phyloP scores from a whole-genome alignment of 1,140 invertebrate species.

The Camponotus vicinus region DNA sequence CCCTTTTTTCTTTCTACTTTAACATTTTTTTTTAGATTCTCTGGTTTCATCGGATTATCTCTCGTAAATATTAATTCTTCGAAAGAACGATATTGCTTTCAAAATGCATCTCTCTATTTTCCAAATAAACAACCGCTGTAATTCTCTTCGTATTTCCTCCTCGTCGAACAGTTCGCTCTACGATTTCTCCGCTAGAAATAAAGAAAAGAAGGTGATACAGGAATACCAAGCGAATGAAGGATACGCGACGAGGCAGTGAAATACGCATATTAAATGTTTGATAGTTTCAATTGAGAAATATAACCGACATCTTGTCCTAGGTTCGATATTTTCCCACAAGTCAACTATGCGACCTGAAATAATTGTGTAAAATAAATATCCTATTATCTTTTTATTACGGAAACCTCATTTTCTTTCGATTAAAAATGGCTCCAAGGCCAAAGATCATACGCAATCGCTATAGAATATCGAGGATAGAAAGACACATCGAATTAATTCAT shows the following conservation, averaged over 20 bases:
- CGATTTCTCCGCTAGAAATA: constrained; percentile 3
- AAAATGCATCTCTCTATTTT: constrained; percentile 13
- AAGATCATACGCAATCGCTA: neutral
- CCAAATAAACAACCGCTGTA: constrained; percentile 69
- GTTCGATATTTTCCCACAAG: neutral
- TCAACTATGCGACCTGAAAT: neutral
- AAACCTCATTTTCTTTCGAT: neutral
- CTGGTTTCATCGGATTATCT: neutral
- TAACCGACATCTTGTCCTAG: neutral
- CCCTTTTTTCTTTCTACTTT: too few relatives aligned
- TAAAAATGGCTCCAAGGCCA: neutral
- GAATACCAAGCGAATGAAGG: constrained; percentile 13
- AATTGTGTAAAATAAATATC: neutral
- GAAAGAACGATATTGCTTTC: neutral
- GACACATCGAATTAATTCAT: constrained; percentile 45
- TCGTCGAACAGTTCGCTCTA: constrained; percentile 55
- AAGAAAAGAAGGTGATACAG: constrained; percentile 40
- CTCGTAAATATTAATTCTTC: neutral
- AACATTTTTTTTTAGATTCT: neutral
- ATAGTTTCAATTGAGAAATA: constrained; percentile 62
- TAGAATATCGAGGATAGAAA: neutral
- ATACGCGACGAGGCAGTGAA: constrained; percentile 68
- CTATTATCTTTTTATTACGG: neutral
- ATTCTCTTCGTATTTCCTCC: constrained; percentile 48
- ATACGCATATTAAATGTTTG: constrained; percentile 78